These are phyloP conservation scores for Perca flavescens DNA, from an alignment of 2,113 vertebrate species.

Conservation along the genomic window DNA sequence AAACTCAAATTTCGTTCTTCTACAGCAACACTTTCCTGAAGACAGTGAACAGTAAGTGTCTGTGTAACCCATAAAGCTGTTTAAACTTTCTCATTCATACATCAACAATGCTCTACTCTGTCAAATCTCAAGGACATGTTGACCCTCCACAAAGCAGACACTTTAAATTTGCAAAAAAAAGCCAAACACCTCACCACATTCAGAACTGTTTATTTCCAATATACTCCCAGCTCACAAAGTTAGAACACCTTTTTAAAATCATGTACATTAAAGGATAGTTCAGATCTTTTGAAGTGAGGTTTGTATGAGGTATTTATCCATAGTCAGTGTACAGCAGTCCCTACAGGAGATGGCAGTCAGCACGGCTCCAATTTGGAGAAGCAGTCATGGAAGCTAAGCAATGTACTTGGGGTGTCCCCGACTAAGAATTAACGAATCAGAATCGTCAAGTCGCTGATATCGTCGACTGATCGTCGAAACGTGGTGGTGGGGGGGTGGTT, in stretches of 20 bases:
- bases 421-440: no score
- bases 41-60: conserved; percentile 46
- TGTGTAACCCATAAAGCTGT: conserved; percentile 42
- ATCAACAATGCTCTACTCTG: conserved; percentile 47
- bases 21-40: conserved; percentile 40
- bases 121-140: conserved; percentile 6
- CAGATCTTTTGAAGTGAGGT: no score
- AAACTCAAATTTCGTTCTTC: conserved; percentile 61
- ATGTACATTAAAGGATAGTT: no score
- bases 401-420: no score
- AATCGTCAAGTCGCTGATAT: no score
- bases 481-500: no score
- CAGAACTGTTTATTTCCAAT: conserved; percentile 33
- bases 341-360: no score
- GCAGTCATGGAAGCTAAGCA: no score
- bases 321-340: no score
- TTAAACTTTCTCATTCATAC: conserved; percentile 25
- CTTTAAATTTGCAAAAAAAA: conserved; percentile 1
- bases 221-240: not conserved
- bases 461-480: no score
- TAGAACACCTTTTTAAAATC: not conserved
- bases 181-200: conserved; percentile 20
- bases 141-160: conserved; percentile 8
- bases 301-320: no score
- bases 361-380: no score